These are phyloP conservation scores for Alcis repandata DNA, from an alignment of 2,888 invertebrate species.

Conservation along the genomic window DNA sequence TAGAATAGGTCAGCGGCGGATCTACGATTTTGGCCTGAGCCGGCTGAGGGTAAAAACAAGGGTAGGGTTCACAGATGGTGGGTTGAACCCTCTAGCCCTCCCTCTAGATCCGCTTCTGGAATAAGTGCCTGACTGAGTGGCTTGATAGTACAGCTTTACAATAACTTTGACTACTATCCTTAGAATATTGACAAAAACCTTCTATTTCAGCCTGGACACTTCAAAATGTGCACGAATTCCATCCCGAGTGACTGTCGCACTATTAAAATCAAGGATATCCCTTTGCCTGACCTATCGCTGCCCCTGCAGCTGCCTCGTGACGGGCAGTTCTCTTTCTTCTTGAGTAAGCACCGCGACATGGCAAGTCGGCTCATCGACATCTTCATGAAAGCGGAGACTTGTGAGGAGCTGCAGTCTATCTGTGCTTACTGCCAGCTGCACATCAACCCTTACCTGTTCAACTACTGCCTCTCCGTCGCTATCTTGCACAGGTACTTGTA, in stretches of 20 bases:
- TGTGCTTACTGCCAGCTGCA: constrained; percentile 89
- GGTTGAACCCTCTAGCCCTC: no score
- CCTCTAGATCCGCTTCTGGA: no score
- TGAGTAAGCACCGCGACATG: constrained; percentile 89
- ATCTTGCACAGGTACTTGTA: constrained; percentile 89
- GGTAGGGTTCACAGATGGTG: no score
- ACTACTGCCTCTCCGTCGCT: constrained; percentile 91
- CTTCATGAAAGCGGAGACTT: constrained; percentile 84
- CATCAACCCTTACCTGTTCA: constrained; percentile 91
- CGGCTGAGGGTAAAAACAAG: no score
- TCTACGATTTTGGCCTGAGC: no score
- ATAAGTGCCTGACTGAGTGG: no score
- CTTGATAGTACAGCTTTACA: no score
- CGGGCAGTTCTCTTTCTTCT: constrained; percentile 90
- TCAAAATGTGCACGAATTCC: constrained; percentile 35
- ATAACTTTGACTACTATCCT: no score
- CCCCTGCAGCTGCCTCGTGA: constrained; percentile 88
- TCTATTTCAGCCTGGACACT: no score
- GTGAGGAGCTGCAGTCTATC: constrained; percentile 90
- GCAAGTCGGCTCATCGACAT: constrained; percentile 89
- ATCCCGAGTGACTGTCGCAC: constrained; percentile 63
- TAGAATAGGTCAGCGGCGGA: no score
- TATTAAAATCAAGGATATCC: constrained; percentile 87
- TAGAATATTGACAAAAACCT: no score
- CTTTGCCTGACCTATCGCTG: constrained; percentile 87